Evolutionary conservation across 1,140 invertebrate genomes (phyloP), one percentile per base, ranked within the genome.

Genomic region (Physella acuta): DNA sequence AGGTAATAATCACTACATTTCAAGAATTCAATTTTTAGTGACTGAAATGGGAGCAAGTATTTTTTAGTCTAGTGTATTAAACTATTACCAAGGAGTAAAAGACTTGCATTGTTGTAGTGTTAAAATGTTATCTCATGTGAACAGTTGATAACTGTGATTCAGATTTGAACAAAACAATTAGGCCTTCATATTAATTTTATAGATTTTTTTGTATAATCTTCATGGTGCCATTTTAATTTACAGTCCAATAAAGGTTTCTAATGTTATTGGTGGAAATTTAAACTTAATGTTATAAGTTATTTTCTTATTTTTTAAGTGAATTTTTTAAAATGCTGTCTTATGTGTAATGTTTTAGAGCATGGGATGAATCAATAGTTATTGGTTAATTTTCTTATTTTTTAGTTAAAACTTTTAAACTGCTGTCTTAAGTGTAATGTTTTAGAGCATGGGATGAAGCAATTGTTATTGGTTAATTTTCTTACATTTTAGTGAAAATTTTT

Each of bases 401-500:
- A n/a, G 44, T 49, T 11, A n/a, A 14, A n/a, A 49, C n/a, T 11
- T 49, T 49, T 49, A n/a, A 49, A n/a, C n/a, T 49, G 44, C 11
- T 49, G n/a, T n/a, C n/a, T n/a, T n/a, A 49, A 11, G 11, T 49
- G 44, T 49, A n/a, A 14, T 49, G 44, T 49, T n/a, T 49, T 49
- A 89, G 88, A 68, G 73, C 82, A 61, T 96, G 94, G 94, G 86
- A 91, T 78, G 85, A 90, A 49, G 44, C 11, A 11, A 14, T 49
- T 14, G n/a, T 14, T 11, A 14, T 49, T n/a, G n/a, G 11, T n/a
- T 49, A 49, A 14, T n/a, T 49, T 49, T 49, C 44, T 49, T n/a
- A 11, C n/a, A n/a, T 49, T 14, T 11, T 14, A n/a, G 44, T 49
- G 44, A n/a, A 14, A n/a, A 49, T 49, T 11, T 49, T 49, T 49